Conservation (phyloP, 2,888 invertebrate species). For the Ctena decussata region DNA sequence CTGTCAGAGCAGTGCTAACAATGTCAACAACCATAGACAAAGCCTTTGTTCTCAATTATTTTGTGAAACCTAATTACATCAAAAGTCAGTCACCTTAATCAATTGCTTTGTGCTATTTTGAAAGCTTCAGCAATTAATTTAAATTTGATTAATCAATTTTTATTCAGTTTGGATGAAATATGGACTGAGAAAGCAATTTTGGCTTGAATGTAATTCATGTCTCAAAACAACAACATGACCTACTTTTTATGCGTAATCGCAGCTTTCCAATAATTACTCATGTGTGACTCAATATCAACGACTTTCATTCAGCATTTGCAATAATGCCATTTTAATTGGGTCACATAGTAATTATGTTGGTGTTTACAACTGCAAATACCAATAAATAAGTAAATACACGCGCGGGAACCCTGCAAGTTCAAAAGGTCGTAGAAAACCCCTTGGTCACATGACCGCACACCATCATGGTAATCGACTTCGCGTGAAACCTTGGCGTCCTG, state of each 20-base stretch:
- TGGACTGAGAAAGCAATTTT: too few species aligned
- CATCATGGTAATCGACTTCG: slow-evolving; percentile 81
- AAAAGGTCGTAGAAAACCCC: slow-evolving; percentile 82
- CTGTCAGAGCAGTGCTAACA: not conserved
- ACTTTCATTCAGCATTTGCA: not conserved
- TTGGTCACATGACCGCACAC: slow-evolving; percentile 82
- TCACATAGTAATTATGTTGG: too few species aligned
- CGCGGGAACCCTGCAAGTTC: slow-evolving; percentile 80
- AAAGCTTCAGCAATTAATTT: too few species aligned
- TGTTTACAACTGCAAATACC: not conserved
- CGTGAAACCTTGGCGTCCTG: slow-evolving; percentile 80
- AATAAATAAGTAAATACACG: not conserved
- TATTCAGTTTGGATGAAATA: too few species aligned
- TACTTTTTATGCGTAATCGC: slow-evolving; percentile 54
- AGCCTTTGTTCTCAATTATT: slow-evolving; percentile 11
- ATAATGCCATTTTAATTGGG: too few species aligned
- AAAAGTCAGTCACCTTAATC: too few species aligned
- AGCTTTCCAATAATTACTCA: slow-evolving; percentile 56
- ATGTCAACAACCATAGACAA: slow-evolving; percentile 10
- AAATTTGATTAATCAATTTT: too few species aligned
- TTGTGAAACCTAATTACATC: too few species aligned
- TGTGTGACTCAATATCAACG: slow-evolving; percentile 49
- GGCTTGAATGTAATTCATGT: not conserved
- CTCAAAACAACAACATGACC: slow-evolving; percentile 68
- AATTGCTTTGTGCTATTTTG: too few species aligned